Evolutionary conservation across 2,797 vertebrate genomes (phyloP), one percentile per base, ranked within the genome.

Genomic region (Helostoma temminkii): DNA sequence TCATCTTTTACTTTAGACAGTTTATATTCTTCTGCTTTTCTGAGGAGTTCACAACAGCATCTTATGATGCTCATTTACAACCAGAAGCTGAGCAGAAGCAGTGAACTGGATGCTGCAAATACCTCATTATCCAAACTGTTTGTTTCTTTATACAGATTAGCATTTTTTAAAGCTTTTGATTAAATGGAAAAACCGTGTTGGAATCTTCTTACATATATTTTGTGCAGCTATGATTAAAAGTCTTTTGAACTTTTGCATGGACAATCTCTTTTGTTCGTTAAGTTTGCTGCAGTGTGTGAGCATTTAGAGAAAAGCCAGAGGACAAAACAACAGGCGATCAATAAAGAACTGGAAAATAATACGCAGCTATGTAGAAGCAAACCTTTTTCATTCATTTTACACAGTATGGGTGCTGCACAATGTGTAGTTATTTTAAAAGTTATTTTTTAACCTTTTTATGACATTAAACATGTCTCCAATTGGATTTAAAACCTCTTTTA

Each of bases 321-420:
- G 39, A 46, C 60, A 47, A 22, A 62, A 57, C 25, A 3, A 21
- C 37, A 42, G 61, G 2, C 1, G 1, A 72, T 59, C 52, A 58
- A 42, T 73, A 65, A 34, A 57, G 32, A 0, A 2, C 42, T 56
- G 30, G 24, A 71, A 71, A 18, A 58, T 55, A 42, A 72, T 58
- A 59, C 22, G 5, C 34, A 39, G 16, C 19, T 18, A 19, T 49
- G 53, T 22, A 37, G 26, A 43, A n/a, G n/a, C 1, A 4, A 24
- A 39, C 28, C 12, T 34, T 37, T 59, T 58, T 18, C 6, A 14
- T 41, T 62, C 2, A 1, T 24, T 32, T 50, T 63, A 16, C 10
- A 25, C 43, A 32, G 18, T 28, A 24, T 16, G 15, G 1, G 16
- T 21, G 11, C 45, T 25, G 34, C 30, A 16, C 41, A 30, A 19